A percentile compares a stretch with the other conserved stretches of the same genome.
phyloP scores from a whole-genome alignment of 2,888 invertebrate genomes.

The Phyllotreta cruciferae region DNA sequence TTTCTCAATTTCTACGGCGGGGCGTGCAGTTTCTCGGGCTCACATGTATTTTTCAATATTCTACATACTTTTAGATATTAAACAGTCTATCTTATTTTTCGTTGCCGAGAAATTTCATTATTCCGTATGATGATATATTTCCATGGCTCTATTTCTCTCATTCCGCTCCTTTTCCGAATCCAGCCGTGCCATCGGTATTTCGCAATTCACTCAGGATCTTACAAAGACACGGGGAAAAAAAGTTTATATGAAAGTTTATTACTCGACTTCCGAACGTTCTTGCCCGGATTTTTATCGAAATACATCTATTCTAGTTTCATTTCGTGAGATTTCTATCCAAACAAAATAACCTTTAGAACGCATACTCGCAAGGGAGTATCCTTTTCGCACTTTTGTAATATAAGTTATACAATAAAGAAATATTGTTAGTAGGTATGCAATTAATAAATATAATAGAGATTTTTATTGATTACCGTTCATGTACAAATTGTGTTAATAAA shows the following conservation, averaged over 20 bases:
- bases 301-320: too few relatives aligned
- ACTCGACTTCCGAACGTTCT: slow-evolving; percentile 32
- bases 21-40: slow-evolving; percentile 41
- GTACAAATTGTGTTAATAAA: too few relatives aligned
- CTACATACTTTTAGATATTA: slow-evolving; percentile 58
- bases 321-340: too few relatives aligned
- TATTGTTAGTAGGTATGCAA: too few relatives aligned
- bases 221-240: slow-evolving; percentile 30
- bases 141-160: slow-evolving; percentile 44
- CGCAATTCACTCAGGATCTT: slow-evolving; percentile 35
- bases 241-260: slow-evolving; percentile 40
- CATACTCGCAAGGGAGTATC: too few relatives aligned
- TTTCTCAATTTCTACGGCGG: slow-evolving; percentile 50
- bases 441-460: too few relatives aligned
- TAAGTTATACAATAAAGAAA: too few relatives aligned
- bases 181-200: slow-evolving; percentile 31
- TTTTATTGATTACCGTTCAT: too few relatives aligned
- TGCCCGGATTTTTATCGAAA: slow-evolving; percentile 1
- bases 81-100: slow-evolving; percentile 58
- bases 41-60: slow-evolving; percentile 58
- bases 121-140: slow-evolving; percentile 59
- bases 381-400: too few relatives aligned
- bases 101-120: slow-evolving; percentile 59
- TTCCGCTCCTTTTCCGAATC: slow-evolving; percentile 22
- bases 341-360: too few relatives aligned